Conservation (phyloP, 2,888 invertebrate species). For the Epinotia bilunana region DNA sequence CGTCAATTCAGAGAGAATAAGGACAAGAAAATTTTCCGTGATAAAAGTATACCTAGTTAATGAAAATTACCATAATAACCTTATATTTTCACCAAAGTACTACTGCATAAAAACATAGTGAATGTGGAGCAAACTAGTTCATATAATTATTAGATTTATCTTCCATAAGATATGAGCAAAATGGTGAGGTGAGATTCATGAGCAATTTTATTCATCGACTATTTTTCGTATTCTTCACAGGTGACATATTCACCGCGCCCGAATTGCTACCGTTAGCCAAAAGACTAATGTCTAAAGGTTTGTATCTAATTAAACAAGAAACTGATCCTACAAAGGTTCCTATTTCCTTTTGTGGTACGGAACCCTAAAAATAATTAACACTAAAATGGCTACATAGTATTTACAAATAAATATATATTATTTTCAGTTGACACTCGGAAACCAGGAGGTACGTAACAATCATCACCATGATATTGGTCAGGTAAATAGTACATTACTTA, state of each 20-base stretch:
- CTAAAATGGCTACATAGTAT: too few species aligned
- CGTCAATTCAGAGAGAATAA: too few species aligned
- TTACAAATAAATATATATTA: background rate
- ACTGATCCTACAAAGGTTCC: too few species aligned
- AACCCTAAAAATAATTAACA: too few species aligned
- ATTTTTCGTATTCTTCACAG: conserved; percentile 51
- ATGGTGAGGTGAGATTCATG: too few species aligned
- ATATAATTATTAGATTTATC: too few species aligned
- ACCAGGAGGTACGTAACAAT: conserved; percentile 55
- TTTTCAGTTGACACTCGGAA: conserved; percentile 54
- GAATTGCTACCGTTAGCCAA: conserved; percentile 64
- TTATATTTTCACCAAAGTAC: background rate
- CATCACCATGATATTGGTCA: background rate
- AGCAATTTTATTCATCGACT: background rate
- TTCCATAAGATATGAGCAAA: too few species aligned
- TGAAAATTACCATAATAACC: background rate
- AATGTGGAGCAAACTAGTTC: too few species aligned
- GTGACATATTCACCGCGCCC: conserved; percentile 64
- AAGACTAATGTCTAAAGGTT: conserved; percentile 63
- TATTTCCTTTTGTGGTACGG: too few species aligned
- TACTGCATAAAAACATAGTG: too few species aligned
- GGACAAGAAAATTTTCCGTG: too few species aligned
- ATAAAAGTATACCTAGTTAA: background rate
- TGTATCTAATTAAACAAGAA: conserved; percentile 2
- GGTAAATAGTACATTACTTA: too few species aligned